Base-by-base conservation (phyloP, 2,113 vertebrate species). In the Phoxinus phoxinus region DNA sequence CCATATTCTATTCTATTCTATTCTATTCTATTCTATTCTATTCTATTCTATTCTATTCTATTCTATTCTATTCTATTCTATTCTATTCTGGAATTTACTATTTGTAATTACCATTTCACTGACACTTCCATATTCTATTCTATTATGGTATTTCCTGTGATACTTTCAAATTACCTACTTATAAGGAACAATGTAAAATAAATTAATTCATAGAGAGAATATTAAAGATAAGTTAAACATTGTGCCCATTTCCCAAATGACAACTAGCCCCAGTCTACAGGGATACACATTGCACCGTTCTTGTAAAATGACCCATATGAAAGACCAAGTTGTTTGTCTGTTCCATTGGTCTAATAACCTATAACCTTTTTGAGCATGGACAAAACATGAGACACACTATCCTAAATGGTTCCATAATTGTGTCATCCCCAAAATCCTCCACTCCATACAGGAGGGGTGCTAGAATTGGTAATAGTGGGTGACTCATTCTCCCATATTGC, bases 401-500 rank as follows among this genome's bases (percentile, higher is more conserved):
- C 58, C 78, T 46, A 30, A 63, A 80, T 80, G 13, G 46, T 27
- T 41, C 25, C n/a, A 30, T 63, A 30, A 63, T 19, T 23, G 12
- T 23, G 21, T n/a, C 58, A 74, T 61, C 78, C 58, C 9, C 58
- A 6, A 65, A 51, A 81, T 46, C 25, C 41, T 30, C 9, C 37
- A 9, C 25, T 27, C 37, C 15, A 65, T 46, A 23, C 15, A 46
- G 9, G 44, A 81, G 25, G 44, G 46, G 73, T 48, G 19, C 9
- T 11, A 81, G 61, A 81, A 35, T 13, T 48, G 46, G 61, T 81
- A 32, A 81, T 81, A 67, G 4, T 19, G 51, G 41, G 44, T 81
- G 80, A 94, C 92, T 89, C 23, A 58, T 85, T 88, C 90, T 88
- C 91, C 92, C 92, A 92, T 21, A 86, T 78, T 69, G 81, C 88